These are phyloP conservation scores for Clinocottus analis DNA, from an alignment of 2,113 vertebrate species.

Conservation along the genomic window DNA sequence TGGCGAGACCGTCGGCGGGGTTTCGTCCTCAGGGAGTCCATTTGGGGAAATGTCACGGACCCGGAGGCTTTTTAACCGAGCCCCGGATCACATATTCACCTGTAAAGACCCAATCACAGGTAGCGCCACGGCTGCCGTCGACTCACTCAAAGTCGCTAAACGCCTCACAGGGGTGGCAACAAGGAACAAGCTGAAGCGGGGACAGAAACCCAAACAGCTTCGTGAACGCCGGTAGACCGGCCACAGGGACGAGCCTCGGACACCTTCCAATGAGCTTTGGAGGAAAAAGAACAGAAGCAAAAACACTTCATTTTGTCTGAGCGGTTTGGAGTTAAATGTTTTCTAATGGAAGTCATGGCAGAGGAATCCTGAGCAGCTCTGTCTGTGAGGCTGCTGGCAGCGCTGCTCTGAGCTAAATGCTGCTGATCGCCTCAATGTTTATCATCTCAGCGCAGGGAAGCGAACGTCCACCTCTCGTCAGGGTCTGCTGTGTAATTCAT, in stretches of 20 bases:
- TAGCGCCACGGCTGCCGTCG: neutral
- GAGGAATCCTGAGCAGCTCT: neutral
- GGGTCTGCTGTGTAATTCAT: neutral
- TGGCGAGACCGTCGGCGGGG: neutral
- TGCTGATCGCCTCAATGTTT: neutral
- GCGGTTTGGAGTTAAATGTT: neutral
- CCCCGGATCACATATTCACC: slow-evolving; percentile 26
- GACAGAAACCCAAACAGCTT: neutral
- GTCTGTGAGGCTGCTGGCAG: no score
- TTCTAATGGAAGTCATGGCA: neutral
- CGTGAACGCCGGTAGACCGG: accelerated
- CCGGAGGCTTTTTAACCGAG: slow-evolving; percentile 1
- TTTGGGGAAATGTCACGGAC: slow-evolving; percentile 45
- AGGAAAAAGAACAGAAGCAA: neutral
- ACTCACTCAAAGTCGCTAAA: slow-evolving; percentile 13
- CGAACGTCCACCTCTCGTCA: neutral
- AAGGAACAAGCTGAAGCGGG: neutral
- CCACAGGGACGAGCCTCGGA: neutral
- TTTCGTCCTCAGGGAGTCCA: slow-evolving; percentile 36
- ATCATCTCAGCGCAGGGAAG: neutral
- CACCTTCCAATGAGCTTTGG: neutral
- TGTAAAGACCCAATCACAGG: slow-evolving; percentile 25
- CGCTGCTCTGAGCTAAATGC: neutral
- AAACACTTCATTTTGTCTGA: neutral
- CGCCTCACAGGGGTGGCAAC: neutral